phyloP scores from a whole-genome alignment of 2,888 invertebrate species.

The Anagyrus pseudococci region DNA sequence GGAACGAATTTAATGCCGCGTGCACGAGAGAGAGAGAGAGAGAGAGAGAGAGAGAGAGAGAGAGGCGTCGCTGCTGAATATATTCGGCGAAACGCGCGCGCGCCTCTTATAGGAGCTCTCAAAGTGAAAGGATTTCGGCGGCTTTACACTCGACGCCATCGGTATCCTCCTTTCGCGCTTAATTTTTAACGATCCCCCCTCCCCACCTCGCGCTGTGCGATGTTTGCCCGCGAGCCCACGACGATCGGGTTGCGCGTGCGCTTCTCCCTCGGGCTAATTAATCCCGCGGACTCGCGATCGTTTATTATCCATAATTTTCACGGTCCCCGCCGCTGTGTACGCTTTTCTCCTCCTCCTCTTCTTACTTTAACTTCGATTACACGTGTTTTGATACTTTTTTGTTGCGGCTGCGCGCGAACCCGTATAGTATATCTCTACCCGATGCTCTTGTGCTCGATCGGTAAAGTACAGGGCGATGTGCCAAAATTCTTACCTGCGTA shows the following conservation, averaged over 20 bases:
- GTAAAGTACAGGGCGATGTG: conserved; percentile 10
- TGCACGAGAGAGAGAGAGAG: neutral
- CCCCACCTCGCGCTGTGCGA: too few relatives aligned
- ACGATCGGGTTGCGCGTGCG: too few relatives aligned
- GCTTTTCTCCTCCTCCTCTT: too few relatives aligned
- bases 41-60: neutral
- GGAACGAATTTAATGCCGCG: conserved; percentile 28
- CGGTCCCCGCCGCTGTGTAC: neutral
- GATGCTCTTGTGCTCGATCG: too few relatives aligned
- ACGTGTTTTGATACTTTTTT: neutral
- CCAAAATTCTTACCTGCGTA: conserved; percentile 18
- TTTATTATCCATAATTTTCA: conserved; percentile 22
- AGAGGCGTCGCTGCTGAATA: conserved; percentile 7
- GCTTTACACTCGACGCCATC: too few relatives aligned
- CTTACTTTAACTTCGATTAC: neutral
- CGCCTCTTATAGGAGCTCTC: too few relatives aligned
- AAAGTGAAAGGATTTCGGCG: too few relatives aligned
- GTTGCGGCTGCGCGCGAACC: neutral
- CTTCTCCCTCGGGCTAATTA: too few relatives aligned
- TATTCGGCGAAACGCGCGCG: conserved; percentile 25
- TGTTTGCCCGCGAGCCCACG: too few relatives aligned
- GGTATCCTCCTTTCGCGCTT: too few relatives aligned
- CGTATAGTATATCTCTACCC: conserved; percentile 6
- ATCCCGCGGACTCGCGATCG: conserved; percentile 3
- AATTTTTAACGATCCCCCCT: too few relatives aligned